Evolutionary conservation across 2,113 vertebrate genomes (phyloP), one percentile per base, ranked within the genome.

Genomic region (Rana temporaria): DNA sequence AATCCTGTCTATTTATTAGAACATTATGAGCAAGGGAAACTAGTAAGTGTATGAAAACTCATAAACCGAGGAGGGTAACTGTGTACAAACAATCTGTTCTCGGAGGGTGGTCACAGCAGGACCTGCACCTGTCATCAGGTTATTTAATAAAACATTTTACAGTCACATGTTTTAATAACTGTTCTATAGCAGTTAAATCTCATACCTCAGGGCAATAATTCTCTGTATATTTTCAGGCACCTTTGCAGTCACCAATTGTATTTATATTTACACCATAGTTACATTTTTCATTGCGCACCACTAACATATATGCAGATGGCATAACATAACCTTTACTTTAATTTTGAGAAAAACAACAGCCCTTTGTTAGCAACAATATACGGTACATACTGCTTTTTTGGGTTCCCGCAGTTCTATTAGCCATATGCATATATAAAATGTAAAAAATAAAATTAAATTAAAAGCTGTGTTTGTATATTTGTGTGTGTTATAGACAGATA

Each of bases 131-230:
- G 78, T 53, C 63, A 79, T 79, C 77, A 59, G 67, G 67, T 70
- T 52, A 80, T 80, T 80, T 80, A 32, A 62, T 62, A 62, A 71
- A 62, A 80, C 60, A 75, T 56, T 75, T 75, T 75, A 60, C 38
- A 42, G 72, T 75, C 56, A 75, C 42, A 60, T 57, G 60, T 75
- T 62, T 75, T 75, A 75, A 75, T 75, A 75, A 75, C 56, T 75
- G 56, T 75, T 75, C 7, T 62, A 30, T 7, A 75, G 72, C 72
- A 60, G 56, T 75, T 60, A 75, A 75, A 62, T 30, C 30, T 75
- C 72, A 34, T 59, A 26, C 56, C 56, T n/a, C 7, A 38, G 30
- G 59, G 71, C 30, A 60, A 74, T 38, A 11, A 60, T 59, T 14
- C 38, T 60, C 32, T 16, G 56, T 62, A 42, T 62, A 20, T 22